phyloP scores from a whole-genome alignment of 2,888 invertebrate genomes.

The Scelioninae gen. 1 region DNA sequence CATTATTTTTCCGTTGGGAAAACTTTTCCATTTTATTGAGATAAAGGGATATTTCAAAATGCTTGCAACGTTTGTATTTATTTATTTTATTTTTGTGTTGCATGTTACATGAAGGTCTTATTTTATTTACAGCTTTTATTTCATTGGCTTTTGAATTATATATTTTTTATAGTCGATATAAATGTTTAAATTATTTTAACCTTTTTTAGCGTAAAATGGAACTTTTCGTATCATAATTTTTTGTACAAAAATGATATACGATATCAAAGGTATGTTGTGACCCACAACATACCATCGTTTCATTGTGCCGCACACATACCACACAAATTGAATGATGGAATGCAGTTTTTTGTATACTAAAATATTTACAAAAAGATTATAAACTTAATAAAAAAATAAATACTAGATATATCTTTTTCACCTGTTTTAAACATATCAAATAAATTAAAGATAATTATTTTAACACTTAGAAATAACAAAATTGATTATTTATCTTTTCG shows the following conservation, averaged over 20 bases:
- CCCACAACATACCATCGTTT: conserved; percentile 15
- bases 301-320: conserved; percentile 1
- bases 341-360: background rate
- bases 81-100: too few relatives aligned
- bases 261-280: conserved; percentile 12
- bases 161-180: background rate
- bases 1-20: too few relatives aligned
- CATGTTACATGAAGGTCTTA: too few relatives aligned
- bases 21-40: too few relatives aligned
- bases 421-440: too few relatives aligned
- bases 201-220: background rate
- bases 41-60: too few relatives aligned
- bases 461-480: too few relatives aligned
- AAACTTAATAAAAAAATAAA: background rate
- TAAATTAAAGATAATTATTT: too few relatives aligned
- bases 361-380: background rate
- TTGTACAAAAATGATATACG: conserved; percentile 14
- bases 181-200: background rate
- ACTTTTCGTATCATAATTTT: conserved; percentile 3
- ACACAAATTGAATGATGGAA: conserved; percentile 20
- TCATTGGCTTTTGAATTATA: background rate
- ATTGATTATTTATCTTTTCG: too few relatives aligned
- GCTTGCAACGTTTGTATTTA: too few relatives aligned
- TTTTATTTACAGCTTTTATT: too few relatives aligned
- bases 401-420: background rate